Evolutionary conservation across 2,888 invertebrate genomes (phyloP).

Genomic region (Andrena minutula): DNA sequence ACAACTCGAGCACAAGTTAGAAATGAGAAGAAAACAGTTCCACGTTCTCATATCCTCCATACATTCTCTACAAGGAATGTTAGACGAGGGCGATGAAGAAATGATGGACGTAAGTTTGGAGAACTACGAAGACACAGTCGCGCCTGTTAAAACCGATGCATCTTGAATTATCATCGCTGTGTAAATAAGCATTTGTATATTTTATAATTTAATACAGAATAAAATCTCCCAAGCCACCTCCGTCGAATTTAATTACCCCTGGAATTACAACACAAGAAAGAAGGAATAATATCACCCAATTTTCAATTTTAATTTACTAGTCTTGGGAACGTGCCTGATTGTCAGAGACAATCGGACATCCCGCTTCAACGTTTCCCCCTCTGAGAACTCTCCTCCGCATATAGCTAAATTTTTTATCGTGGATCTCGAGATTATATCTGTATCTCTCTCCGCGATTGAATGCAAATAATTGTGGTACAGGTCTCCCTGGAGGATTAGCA

Average conservation of each 20-base stretch:
- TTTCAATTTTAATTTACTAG: conserved; percentile 90
- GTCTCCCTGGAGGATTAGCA: conserved; percentile 93
- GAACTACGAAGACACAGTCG: conserved; percentile 81
- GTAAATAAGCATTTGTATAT: conserved; percentile 19
- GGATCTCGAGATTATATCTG: conserved; percentile 88
- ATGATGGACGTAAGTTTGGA: conserved; percentile 86
- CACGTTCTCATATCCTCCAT: conserved; percentile 95
- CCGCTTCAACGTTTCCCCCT: conserved; percentile 87
- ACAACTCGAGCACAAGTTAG: conserved; percentile 91
- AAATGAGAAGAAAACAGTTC: conserved; percentile 95
- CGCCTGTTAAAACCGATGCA: conserved; percentile 66
- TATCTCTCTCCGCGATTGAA: conserved; percentile 90
- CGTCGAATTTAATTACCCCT: not conserved
- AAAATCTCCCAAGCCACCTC: not conserved
- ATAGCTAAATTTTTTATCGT: conserved; percentile 88
- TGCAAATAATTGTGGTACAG: conserved; percentile 95
- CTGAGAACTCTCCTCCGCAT: conserved; percentile 87
- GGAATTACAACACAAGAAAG: not conserved
- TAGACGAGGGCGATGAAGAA: conserved; percentile 90
- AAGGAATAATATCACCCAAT: conserved; percentile 78
- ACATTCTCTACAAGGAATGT: conserved; percentile 92
- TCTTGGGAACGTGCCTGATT: conserved; percentile 96
- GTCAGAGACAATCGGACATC: conserved; percentile 94
- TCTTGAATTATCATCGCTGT: conserved; percentile 29
- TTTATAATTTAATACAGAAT: conserved; percentile 4